Percentiles rank a stretch among this genome's conserved stretches.
Evolutionary conservation across 2,113 vertebrate genomes (phyloP).

Genomic region (Alethe castanea): DNA sequence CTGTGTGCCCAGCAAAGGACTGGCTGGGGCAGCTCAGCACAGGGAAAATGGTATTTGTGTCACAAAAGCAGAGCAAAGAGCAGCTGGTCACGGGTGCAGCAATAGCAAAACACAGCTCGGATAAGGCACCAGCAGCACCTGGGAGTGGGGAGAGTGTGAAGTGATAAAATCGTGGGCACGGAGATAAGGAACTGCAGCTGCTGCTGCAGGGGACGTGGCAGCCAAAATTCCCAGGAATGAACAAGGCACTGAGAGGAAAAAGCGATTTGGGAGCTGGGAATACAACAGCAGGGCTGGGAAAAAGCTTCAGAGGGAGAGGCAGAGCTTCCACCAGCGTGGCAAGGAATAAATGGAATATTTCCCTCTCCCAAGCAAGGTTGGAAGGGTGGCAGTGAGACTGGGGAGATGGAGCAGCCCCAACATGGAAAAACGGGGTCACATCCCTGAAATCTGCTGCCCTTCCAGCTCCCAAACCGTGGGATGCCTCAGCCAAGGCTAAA

Average conservation of each 20-base stretch:
- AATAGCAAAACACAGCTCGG: neutral
- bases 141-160: neutral
- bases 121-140: neutral
- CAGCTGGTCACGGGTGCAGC: neutral
- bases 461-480: neutral
- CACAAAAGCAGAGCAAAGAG: neutral
- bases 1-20: neutral
- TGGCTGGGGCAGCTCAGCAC: neutral
- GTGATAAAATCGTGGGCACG: neutral
- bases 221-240: neutral
- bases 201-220: neutral
- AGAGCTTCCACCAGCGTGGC: rapidly evolving
- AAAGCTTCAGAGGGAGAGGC: neutral
- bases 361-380: neutral
- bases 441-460: neutral
- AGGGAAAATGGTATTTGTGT: neutral
- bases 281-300: neutral
- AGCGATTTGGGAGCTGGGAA: neutral
- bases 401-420: neutral
- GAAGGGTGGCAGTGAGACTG: neutral
- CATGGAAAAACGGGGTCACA: rapidly evolving
- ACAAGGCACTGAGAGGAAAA: neutral
- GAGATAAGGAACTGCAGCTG: neutral
- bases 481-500: neutral
- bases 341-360: neutral